A percentile compares a stretch with the other conserved stretches of the same genome.
Conservation (phyloP, 1,140 invertebrate genomes). For the Drosophila nannoptera region DNA sequence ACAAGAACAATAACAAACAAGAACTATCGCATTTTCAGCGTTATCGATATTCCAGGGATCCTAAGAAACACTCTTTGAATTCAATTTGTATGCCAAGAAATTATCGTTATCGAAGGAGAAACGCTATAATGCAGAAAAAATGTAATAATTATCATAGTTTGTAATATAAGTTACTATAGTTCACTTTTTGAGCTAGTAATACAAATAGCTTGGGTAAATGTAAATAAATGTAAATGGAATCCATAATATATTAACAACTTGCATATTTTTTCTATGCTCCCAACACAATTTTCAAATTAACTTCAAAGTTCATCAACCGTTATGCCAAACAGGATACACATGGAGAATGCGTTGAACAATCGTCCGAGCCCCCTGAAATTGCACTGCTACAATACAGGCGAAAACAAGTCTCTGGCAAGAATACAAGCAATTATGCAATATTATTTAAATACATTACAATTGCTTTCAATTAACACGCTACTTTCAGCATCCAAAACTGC, state of each 20-base stretch:
- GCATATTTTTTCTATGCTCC: too few species aligned
- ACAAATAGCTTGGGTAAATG: too few species aligned
- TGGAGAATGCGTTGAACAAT: background rate
- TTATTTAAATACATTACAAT: background rate
- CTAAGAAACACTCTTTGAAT: background rate
- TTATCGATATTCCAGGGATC: conserved; percentile 11
- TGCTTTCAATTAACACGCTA: background rate
- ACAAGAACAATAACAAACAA: conserved; percentile 31
- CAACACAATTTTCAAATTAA: too few species aligned
- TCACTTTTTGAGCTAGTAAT: too few species aligned
- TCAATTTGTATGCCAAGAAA: background rate
- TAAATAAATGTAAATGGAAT: too few species aligned
- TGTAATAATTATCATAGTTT: too few species aligned
- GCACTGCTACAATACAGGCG: background rate
- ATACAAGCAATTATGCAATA: background rate
- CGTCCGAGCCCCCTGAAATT: conserved; percentile 6
- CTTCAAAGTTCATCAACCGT: too few species aligned
- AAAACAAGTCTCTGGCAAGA: background rate
- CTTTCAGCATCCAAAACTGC: conserved; percentile 5
- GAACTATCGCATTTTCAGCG: conserved; percentile 11
- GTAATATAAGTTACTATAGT: too few species aligned
- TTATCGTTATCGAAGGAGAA: too few species aligned
- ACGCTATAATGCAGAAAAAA: too few species aligned
- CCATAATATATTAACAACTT: too few species aligned
- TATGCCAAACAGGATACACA: background rate